A percentile compares a stretch with the other conserved stretches of the same genome.
phyloP scores from a whole-genome alignment of 2,888 invertebrate species.

The Acanthacorydalis orientalis region DNA sequence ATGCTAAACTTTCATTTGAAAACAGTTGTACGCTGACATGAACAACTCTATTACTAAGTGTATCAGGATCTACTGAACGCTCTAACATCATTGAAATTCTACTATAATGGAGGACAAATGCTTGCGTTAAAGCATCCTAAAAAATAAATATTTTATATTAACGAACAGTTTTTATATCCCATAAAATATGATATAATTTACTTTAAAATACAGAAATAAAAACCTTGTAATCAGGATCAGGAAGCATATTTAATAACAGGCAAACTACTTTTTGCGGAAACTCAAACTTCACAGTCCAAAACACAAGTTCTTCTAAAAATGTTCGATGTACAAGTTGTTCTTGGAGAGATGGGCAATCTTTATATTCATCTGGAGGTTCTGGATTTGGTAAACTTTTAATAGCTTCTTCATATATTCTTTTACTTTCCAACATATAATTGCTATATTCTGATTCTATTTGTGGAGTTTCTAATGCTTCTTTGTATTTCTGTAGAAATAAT shows the following conservation, averaged over 20 bases:
- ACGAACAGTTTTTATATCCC: neutral
- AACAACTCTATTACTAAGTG: slow-evolving; percentile 86
- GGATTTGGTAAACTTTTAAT: slow-evolving; percentile 58
- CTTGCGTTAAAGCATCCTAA: slow-evolving; percentile 77
- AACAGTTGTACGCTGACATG: slow-evolving; percentile 96
- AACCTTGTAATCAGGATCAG: slow-evolving; percentile 87
- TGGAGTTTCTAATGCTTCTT: slow-evolving; percentile 47
- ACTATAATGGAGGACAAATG: slow-evolving; percentile 93
- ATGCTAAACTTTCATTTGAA: slow-evolving; percentile 81
- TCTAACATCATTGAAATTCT: slow-evolving; percentile 85
- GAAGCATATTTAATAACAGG: slow-evolving; percentile 83
- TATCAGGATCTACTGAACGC: slow-evolving; percentile 72
- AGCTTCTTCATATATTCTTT: slow-evolving; percentile 63
- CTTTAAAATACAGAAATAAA: neutral
- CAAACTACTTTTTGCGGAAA: slow-evolving; percentile 96
- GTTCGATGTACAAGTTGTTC: slow-evolving; percentile 66
- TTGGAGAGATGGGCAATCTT: slow-evolving; percentile 63
- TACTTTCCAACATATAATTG: slow-evolving; percentile 53
- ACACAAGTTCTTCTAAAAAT: slow-evolving; percentile 86
- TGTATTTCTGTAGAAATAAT: slow-evolving; percentile 42
- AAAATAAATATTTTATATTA: neutral
- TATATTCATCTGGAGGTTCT: slow-evolving; percentile 56
- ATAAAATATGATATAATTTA: too few relatives aligned
- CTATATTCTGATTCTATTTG: slow-evolving; percentile 53
- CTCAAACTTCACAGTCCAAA: slow-evolving; percentile 95